Evolutionary conservation across 53 echinoderm and acorn worm genomes (phyloP).

Genomic region (Paracentrotus lividus): DNA sequence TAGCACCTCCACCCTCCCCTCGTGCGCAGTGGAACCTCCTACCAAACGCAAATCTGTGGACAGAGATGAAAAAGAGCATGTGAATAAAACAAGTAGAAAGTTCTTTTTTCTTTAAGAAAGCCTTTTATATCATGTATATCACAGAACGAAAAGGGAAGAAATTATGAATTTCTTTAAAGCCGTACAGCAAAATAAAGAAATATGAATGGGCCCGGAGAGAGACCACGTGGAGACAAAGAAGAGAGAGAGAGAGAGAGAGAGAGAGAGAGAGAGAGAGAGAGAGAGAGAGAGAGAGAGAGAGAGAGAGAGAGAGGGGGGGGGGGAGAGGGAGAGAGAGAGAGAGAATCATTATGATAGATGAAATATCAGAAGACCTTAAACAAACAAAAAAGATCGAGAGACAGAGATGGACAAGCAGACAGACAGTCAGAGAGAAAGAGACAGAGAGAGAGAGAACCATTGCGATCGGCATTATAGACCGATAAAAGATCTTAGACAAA

Average conservation of each 20-base stretch:
- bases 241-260: background rate
- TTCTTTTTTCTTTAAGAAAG: too few relatives aligned
- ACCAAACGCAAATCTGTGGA: constrained; percentile 6
- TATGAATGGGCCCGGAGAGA: background rate
- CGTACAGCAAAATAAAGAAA: too few relatives aligned
- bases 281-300: background rate
- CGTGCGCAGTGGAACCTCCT: background rate
- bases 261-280: background rate
- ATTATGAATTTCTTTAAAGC: background rate
- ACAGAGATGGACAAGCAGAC: background rate
- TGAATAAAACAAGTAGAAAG: background rate
- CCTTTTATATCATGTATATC: too few relatives aligned
- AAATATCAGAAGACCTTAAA: too few relatives aligned
- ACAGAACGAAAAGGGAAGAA: background rate
- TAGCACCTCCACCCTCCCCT: constrained; percentile 34
- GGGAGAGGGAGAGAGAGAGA: background rate
- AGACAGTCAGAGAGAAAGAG: background rate
- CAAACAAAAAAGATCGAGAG: too few relatives aligned
- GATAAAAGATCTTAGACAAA: background rate
- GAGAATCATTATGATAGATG: background rate
- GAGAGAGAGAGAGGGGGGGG: background rate
- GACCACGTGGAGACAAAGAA: background rate
- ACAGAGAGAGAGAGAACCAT: background rate
- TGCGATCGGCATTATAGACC: background rate
- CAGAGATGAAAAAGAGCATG: background rate